Conservation (phyloP, 2,888 invertebrate genomes). For the Morpho helenor region DNA sequence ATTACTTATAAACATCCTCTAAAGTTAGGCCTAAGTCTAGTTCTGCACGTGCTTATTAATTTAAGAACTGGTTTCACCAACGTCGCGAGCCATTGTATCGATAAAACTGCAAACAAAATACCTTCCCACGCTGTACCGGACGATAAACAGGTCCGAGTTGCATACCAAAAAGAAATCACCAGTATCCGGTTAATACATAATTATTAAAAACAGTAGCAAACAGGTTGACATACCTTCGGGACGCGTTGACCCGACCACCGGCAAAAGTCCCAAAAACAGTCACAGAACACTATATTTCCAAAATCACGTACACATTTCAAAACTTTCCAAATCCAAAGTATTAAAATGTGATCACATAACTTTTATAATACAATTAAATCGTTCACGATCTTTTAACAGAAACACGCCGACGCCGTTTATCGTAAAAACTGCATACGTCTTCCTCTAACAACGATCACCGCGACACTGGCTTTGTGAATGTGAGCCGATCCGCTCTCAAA, state of each 20-base stretch:
- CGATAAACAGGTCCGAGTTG: constrained; percentile 65
- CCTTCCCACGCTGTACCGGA: constrained; percentile 72
- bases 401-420: constrained; percentile 52
- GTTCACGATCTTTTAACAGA: constrained; percentile 32
- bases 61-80: too few relatives aligned
- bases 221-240: constrained; percentile 51
- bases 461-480: constrained; percentile 59
- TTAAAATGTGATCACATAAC: constrained; percentile 44
- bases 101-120: constrained; percentile 49
- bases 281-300: constrained; percentile 39
- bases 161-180: constrained; percentile 67
- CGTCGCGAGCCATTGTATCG: constrained; percentile 7
- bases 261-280: constrained; percentile 27
- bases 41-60: too few relatives aligned
- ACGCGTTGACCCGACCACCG: constrained; percentile 27
- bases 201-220: constrained; percentile 46
- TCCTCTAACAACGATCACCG: constrained; percentile 31
- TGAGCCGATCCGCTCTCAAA: constrained; percentile 61
- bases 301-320: constrained; percentile 55
- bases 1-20: too few relatives aligned
- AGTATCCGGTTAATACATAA: constrained; percentile 49
- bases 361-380: constrained; percentile 15
- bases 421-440: constrained; percentile 30
- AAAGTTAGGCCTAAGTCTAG: too few relatives aligned
- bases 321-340: constrained; percentile 59